Evolutionary conservation across 1,140 invertebrate genomes (phyloP), one percentile per base, ranked within the genome.

Genomic region (Listronotus bonariensis): DNA sequence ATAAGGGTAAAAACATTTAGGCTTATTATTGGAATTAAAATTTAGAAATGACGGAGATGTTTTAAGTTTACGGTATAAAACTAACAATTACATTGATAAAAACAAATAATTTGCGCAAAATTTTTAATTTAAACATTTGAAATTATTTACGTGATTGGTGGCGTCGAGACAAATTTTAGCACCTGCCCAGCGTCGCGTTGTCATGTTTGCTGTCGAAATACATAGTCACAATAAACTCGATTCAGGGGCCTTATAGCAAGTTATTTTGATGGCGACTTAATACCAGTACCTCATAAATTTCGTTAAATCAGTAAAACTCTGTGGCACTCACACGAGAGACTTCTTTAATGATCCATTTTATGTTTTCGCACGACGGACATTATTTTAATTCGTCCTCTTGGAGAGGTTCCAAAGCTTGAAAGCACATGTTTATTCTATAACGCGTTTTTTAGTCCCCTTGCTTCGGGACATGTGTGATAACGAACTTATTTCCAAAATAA

Each of bases 341-440:
- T 75, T 74, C 71, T 77, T 78, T 78, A 76, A 77, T 77, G 75
- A 75, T 76, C 72, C 76, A 70, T 76, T 78, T 78, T 78, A 78
- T 78, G 76, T 74, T 76, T 77, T 75, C 70, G 77, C 76, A 74
- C 76, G 77, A 76, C 73, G 68, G 74, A 78, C 74, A 77, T 78
- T 76, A 78, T 78, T 78, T 77, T 77, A 77, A 77, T 77, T 75
- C 74, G 72, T 74, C 67, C 65, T 61, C 69, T 74, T 77, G 76
- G 76, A 75, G 67, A 54, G 41, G 49, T 64, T 73, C 76, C 76
- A 78, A 72, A 42, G 63, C 65, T 61, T 63, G 68, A 55, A 65
- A 71, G 65, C 72, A 75, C 72, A 75, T 75, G 74, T 75, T 75
- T 75, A 74, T 72, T 68, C 65, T 69, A 68, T 57, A 61, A 53